These are phyloP conservation scores for Meriones unguiculatus DNA, from an alignment of 2,113 vertebrate species.

Conservation along the genomic window DNA sequence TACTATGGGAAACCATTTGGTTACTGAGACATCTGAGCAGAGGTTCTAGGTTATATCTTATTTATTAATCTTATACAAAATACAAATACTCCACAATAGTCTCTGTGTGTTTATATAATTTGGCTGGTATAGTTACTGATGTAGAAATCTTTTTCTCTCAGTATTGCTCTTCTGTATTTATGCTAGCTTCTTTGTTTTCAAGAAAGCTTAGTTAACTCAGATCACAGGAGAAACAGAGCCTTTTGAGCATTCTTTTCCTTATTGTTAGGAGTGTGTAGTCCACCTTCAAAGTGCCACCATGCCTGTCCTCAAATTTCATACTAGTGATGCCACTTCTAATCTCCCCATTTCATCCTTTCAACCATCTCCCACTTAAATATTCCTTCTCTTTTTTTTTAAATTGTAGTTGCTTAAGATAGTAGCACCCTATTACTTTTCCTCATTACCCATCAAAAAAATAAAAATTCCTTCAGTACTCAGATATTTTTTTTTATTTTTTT, in stretches of 20 bases:
- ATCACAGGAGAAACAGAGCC: neutral
- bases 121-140: neutral
- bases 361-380: neutral
- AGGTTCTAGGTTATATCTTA: no score
- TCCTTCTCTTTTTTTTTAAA: neutral
- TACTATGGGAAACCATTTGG: no score
- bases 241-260: neutral
- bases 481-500: neutral
- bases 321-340: neutral
- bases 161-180: neutral
- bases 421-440: neutral
- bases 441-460: neutral
- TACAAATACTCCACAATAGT: neutral
- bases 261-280: neutral
- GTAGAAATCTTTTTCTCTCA: neutral
- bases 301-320: neutral
- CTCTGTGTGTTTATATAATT: neutral
- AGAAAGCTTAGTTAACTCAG: no score
- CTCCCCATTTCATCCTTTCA: neutral
- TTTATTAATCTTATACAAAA: neutral
- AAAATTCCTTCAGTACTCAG: neutral
- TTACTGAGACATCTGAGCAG: no score
- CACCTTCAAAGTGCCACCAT: neutral
- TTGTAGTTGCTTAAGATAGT: neutral
- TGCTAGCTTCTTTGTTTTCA: neutral